Conservation (phyloP, 2,888 invertebrate genomes). For the Hylaea fasciaria region DNA sequence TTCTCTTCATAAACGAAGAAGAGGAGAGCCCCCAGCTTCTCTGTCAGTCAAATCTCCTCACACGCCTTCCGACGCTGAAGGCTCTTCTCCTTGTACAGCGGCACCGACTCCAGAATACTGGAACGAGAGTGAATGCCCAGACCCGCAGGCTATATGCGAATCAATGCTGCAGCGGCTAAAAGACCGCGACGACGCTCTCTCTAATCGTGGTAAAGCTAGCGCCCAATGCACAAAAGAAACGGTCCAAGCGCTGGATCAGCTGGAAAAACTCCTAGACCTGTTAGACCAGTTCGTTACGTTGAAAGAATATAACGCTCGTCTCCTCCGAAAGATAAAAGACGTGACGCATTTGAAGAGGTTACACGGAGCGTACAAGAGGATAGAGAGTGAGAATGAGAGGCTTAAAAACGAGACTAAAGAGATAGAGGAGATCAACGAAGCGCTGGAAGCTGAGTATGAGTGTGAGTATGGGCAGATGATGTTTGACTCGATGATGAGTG, state of each 20-base stretch:
- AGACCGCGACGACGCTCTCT: slow-evolving; percentile 74
- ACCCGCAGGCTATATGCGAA: slow-evolving; percentile 71
- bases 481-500: slow-evolving; percentile 87
- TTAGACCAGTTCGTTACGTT: slow-evolving; percentile 90
- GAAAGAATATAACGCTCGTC: slow-evolving; percentile 88
- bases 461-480: slow-evolving; percentile 86
- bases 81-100: slow-evolving; percentile 76
- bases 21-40: slow-evolving; percentile 75
- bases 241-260: slow-evolving; percentile 89
- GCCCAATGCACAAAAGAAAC: slow-evolving; percentile 85
- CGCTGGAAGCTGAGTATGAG: slow-evolving; percentile 85
- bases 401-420: slow-evolving; percentile 70
- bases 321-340: slow-evolving; percentile 88
- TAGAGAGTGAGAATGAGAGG: slow-evolving; percentile 71
- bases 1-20: slow-evolving; percentile 75
- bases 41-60: slow-evolving; percentile 71
- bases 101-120: slow-evolving; percentile 72
- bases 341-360: slow-evolving; percentile 89
- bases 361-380: slow-evolving; percentile 84
- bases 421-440: slow-evolving; percentile 74
- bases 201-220: slow-evolving; percentile 81
- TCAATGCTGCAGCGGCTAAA: slow-evolving; percentile 73
- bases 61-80: slow-evolving; percentile 74
- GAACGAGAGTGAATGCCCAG: slow-evolving; percentile 63
- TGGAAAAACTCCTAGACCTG: slow-evolving; percentile 90